Base-by-base conservation (phyloP, 1,140 invertebrate genomes). In the Diabrotica virgifera region DNA sequence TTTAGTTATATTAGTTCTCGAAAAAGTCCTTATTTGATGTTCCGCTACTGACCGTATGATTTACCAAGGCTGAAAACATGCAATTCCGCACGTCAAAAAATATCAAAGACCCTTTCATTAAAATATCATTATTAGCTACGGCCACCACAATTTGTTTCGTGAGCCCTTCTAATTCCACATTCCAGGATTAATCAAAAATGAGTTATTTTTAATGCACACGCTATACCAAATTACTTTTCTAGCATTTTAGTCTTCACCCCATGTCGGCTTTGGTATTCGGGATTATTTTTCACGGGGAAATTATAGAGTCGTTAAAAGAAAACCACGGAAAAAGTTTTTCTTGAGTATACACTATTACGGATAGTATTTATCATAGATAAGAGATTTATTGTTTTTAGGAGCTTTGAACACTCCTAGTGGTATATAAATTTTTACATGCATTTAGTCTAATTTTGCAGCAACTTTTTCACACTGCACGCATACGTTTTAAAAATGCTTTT, bases 81-180 rank as follows among this genome's bases (percentile, higher is more conserved):
- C 24, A 24, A 24, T 24, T 24, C 24, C 24, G 24, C 4, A 24
- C 24, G 24, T 24, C 24, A 24, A 24, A 24, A 24, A 14, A 56
- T 56, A 35, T 56, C 35, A 24, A 36, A 56, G 24, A 56, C 13
- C 24, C 54, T 35, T 24, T 14, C 54, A 56, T 56, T 35, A 56
- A 56, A 56, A 56, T 36, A 24, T 36, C 54, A 56, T 56, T 56
- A 56, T 11, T 24, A 56, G 6, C 51, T n/a, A 52, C 14, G 14
- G n/a, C 5, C 51, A n/a, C n/a, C 51, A 14, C 51, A 14, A 52
- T 52, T 52, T n/a, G n/a, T 52, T 52, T 52, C 51, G n/a, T n/a
- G 14, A 52, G n/a, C 14, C 14, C 51, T 52, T 52, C 14, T 52
- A 52, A 52, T 52, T 52, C 14, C 51, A 52, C n/a, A 52, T 52